A percentile compares a stretch with the other conserved stretches of the same genome.
These are phyloP conservation scores for Mythimna vitellina DNA, from an alignment of 2,888 invertebrate species.

Conservation along the genomic window DNA sequence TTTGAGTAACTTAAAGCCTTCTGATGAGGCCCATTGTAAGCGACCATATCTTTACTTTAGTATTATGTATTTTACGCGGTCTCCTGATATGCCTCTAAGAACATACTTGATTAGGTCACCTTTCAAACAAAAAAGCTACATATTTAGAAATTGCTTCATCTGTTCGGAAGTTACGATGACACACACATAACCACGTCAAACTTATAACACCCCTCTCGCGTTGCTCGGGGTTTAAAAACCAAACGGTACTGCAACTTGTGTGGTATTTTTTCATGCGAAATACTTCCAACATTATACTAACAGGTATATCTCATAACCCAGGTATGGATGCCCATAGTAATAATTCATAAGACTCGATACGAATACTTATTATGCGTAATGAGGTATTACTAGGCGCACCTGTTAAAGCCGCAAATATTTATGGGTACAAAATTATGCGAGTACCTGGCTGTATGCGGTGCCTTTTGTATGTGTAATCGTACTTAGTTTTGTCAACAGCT, in stretches of 20 bases:
- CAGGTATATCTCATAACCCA: conserved; percentile 23
- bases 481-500: too few species aligned
- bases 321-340: conserved; percentile 37
- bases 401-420: conserved; percentile 3
- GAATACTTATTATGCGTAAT: conserved; percentile 47
- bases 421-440: conserved; percentile 16
- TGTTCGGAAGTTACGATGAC: too few species aligned
- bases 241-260: conserved; percentile 28
- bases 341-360: conserved; percentile 6
- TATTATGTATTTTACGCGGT: too few species aligned
- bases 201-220: too few species aligned
- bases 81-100: fast-evolving
- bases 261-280: conserved; percentile 14
- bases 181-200: too few species aligned
- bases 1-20: too few species aligned
- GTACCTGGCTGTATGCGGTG: conserved; percentile 19
- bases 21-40: too few species aligned
- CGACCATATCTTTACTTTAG: too few species aligned
- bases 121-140: too few species aligned
- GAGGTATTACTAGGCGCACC: conserved; percentile 24
- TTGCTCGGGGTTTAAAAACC: too few species aligned
- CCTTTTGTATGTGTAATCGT: conserved; percentile 17
- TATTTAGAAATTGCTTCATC: too few species aligned
- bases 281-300: conserved; percentile 9
- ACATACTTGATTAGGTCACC: too few species aligned